Base-by-base conservation (phyloP, 2,888 invertebrate species). In the Heliconius sara region DNA sequence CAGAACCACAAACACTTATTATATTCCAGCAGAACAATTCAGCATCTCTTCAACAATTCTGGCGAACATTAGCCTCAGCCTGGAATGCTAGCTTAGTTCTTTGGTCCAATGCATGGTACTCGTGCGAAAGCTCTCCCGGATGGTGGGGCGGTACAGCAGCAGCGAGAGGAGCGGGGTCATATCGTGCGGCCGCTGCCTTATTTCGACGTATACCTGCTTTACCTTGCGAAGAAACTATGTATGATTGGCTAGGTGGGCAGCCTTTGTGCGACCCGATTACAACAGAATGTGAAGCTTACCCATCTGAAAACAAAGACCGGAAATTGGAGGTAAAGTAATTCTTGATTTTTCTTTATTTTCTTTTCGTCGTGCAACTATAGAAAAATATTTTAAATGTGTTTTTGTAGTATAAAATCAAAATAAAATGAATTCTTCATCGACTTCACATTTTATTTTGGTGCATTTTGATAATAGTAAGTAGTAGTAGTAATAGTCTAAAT, bases 151-250 rank as follows among this genome's bases (percentile, higher is more conserved):
- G 95, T 0, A 92, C 91, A 60, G 93, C 95, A 25, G 95, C 95
- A 47, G 93, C 95, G 12, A 87, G 93, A 5, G 94, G 95, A 0
- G 84, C 88, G 2, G 93, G 94, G 0, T 87, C 92, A 2, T 87
- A 90, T 9, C 86, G 96, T 86, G 96, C 96, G 81, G 96, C 96
- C 43, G 96, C 96, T 7, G 96, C 96, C 60, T 91, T 96, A 16
- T 96, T 96, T 87, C 95, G 96, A 19, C 92, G 95, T 22, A 91
- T 97, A 84, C 95, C 97, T 81, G 94, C 97, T 83, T 95, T 98
- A 91, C 97, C 97, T 82, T 98, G 98, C 91, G 97, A 97, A 87
- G 96, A 96, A 81, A 94, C 95, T 47, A 96, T 97, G 89, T 95
- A 96, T 85, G 96, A 96, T 80, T 96, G 97, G 87, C 96, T 97